Evolutionary conservation across 2,888 invertebrate genomes (phyloP), one percentile per base, ranked within the genome.

Genomic region (Aspidapion aeneum): DNA sequence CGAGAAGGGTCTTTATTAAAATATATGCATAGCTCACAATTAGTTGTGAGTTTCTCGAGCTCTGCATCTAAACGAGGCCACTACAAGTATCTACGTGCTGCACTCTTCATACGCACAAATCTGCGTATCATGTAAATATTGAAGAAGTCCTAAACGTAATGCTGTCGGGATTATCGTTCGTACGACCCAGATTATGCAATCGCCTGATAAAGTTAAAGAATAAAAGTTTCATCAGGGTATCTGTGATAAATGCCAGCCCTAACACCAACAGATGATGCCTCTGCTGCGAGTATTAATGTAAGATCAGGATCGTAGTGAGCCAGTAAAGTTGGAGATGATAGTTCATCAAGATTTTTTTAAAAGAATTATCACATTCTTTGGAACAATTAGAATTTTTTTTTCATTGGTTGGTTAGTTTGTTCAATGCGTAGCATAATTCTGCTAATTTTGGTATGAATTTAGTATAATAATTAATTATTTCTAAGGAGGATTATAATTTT

Each of bases 401-500:
- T 35, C n/a, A n/a, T n/a, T 35, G 5, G 5, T 35, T 35, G 35
- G 5, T 3, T 12, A 35, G 12, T 35, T 35, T 3, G 35, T 35
- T 35, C 12, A 35, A 35, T 35, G 35, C 5, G 35, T 35, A 35
- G 35, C 35, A 35, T 12, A 35, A 35, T 35, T 35, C 35, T 35
- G 35, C 35, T 35, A 35, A 12, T 35, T 35, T 35, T 7, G 35
- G 35, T 7, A 35, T 35, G 35, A 35, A 35, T 35, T 35, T 35
- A 7, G 35, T 35, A 35, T 35, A 35, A 12, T 35, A 35, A 12
- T 35, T 20, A 56, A 17, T 56, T 9, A 73, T 63, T 9, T 73
- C 73, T 18, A 73, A 61, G n/a, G 73, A 66, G 18, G 63, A 61
- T 59, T 69, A 61, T 9, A 73, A 54, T 21, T 71, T 68, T 60